Percentiles rank a stretch among this genome's conserved stretches.
phyloP scores from a whole-genome alignment of 2,888 invertebrate species.

The Nomada lathburiana region DNA sequence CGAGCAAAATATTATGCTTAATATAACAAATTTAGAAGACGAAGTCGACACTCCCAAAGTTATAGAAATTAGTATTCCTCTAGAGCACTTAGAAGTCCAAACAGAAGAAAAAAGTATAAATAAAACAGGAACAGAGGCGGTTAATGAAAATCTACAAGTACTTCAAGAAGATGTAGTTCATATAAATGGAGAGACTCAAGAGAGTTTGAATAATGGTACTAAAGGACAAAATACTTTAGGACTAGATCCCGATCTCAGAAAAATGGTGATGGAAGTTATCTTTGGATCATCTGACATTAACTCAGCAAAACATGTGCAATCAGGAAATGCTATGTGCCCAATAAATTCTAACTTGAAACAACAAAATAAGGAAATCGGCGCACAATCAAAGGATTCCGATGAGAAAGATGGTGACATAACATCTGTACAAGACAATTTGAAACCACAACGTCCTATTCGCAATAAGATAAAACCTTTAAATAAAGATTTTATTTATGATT shows the following conservation, averaged over 20 bases:
- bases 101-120: neutral
- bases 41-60: neutral
- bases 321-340: neutral
- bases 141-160: neutral
- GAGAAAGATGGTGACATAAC: conserved; percentile 4
- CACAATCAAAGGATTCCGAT: conserved; percentile 3
- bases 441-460: conserved; percentile 87
- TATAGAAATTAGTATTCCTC: conserved; percentile 21
- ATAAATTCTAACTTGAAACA: conserved; percentile 1
- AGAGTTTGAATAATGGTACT: neutral
- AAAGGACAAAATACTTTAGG: neutral
- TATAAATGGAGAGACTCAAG: neutral
- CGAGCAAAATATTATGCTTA: conserved; percentile 41
- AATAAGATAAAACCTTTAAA: conserved; percentile 88
- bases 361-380: conserved; percentile 9
- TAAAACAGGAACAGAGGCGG: neutral
- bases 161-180: neutral
- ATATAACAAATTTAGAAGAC: conserved; percentile 24
- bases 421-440: conserved; percentile 22
- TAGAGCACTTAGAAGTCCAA: conserved; percentile 12
- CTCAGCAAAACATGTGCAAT: conserved; percentile 10
- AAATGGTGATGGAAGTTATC: conserved; percentile 84
- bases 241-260: conserved; percentile 75
- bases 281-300: conserved; percentile 74
- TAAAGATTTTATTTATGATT: conserved; percentile 90